A percentile compares a stretch with the other conserved stretches of the same genome.
Evolutionary conservation across 2,113 vertebrate species (phyloP).

Genomic region (Semnopithecus entellus): DNA sequence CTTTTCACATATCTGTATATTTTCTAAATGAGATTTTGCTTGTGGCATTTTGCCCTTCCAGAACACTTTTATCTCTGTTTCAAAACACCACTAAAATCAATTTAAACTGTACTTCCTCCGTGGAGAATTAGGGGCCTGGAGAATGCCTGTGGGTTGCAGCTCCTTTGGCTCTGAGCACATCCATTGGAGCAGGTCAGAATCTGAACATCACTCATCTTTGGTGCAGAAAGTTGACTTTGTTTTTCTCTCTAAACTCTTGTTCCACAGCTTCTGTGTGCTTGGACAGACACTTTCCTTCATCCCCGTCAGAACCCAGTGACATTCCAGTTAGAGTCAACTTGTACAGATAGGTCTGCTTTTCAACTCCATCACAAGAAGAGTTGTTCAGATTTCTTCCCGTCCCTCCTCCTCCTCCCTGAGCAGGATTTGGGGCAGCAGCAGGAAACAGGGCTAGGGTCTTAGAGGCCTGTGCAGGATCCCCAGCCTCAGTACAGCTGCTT

Average conservation of each 20-base stretch:
- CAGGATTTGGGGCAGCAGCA: neutral
- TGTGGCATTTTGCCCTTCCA: neutral
- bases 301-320: neutral
- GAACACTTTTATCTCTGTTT: neutral
- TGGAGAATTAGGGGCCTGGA: neutral
- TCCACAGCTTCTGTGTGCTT: neutral
- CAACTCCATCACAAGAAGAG: neutral
- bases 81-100: neutral
- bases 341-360: neutral
- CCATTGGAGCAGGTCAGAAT: fast-evolving
- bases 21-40: neutral
- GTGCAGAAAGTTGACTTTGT: neutral
- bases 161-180: fast-evolving
- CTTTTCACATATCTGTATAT: neutral
- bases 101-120: fast-evolving
- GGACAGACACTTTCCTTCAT: neutral
- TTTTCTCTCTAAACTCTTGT: neutral
- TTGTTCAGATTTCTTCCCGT: fast-evolving
- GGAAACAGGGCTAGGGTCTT: neutral
- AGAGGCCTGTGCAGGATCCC: neutral
- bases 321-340: neutral
- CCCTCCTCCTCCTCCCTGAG: too few relatives aligned
- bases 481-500: neutral
- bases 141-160: fast-evolving
- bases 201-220: fast-evolving